Base-by-base conservation (phyloP, 2,888 invertebrate genomes). In the Cryptophagus acutangulus region DNA sequence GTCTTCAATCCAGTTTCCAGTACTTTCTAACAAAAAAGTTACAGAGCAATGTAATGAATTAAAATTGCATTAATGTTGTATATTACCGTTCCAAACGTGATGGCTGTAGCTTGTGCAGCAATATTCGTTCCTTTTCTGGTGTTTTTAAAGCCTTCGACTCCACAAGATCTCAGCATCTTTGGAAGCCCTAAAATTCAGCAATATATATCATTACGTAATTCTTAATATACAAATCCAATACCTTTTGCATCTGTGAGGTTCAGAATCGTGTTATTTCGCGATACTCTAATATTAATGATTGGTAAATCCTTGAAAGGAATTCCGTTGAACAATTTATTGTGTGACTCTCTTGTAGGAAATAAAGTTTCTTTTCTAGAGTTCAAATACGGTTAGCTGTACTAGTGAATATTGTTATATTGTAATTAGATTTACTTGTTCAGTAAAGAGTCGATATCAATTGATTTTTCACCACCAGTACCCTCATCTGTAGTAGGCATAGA, bases 51-150 rank as follows among this genome's bases (percentile, higher is more conserved):
- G 30, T 35, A 2, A 25, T 36, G 20, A 33, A 41, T 28, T 3
- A 13, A 30, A 16, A 25, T 38, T 17, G 16, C 8, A 4, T 18
- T 36, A 26, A 26, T 26, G 3, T 26, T 3, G 3, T 26, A 15
- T 15, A 10, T 37, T 73, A 90, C 90, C 42, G 73, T 71, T 51
- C 86, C 84, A 54, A 93, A 71, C 41, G 75, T 80, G 38, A 93
- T 81, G 15, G 90, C 95, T 15, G 94, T 89, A 8, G 94, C 88
- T 71, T 97, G 95, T 1, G 94, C 96, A 25, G 96, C 96, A 59
- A 96, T 86, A 64, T 93, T 95, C 2, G 96, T 96, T 46, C 95
- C 95, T 70, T 96, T 96, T 54, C 86, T 82, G 0, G 93, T 83
- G 67, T 95, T 90, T 70, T 92, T 94, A 62, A 94, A 97, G 3